A percentile compares a stretch with the other conserved stretches of the same genome.
Evolutionary conservation across 64 coral and sea anemone species (phyloP).

Genomic region (Orbicella faveolata): DNA sequence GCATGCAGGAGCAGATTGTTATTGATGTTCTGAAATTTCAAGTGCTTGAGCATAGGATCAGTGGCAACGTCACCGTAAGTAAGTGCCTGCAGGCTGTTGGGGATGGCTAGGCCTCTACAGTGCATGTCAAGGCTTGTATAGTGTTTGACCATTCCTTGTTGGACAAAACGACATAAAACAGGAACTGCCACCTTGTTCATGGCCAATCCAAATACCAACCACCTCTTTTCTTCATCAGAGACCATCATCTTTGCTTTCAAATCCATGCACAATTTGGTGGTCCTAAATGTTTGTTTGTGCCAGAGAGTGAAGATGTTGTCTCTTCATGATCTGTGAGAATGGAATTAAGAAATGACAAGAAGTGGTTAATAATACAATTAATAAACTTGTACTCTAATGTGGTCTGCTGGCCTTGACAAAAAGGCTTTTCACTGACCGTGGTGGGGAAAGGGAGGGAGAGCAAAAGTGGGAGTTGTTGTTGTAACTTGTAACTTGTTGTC

Average conservation of each 20-base stretch:
- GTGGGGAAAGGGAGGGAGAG: too few relatives aligned
- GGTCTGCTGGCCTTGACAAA: too few relatives aligned
- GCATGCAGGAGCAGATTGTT: slow-evolving; percentile 43
- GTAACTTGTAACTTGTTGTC: too few relatives aligned
- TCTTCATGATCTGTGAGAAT: too few relatives aligned
- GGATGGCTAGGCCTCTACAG: background rate
- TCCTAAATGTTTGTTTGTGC: too few relatives aligned
- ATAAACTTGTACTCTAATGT: too few relatives aligned
- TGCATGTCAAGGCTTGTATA: slow-evolving; percentile 16
- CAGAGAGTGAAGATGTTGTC: too few relatives aligned
- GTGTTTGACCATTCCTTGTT: slow-evolving; percentile 22
- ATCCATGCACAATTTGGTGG: too few relatives aligned
- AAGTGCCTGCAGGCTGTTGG: slow-evolving; percentile 9
- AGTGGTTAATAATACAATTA: too few relatives aligned
- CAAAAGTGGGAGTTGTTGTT: too few relatives aligned
- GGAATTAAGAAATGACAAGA: too few relatives aligned
- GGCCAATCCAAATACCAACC: slow-evolving; percentile 64
- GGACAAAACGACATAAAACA: slow-evolving; percentile 38
- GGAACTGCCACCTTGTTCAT: slow-evolving; percentile 60
- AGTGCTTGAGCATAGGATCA: background rate
- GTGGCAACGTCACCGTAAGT: background rate
- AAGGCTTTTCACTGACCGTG: too few relatives aligned
- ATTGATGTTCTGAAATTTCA: slow-evolving; percentile 75
- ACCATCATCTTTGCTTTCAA: background rate
- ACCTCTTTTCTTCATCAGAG: slow-evolving; percentile 55